A percentile compares a stretch with the other conserved stretches of the same genome.
phyloP scores from a whole-genome alignment of 2,888 invertebrate genomes.

The Pyralis farinalis region DNA sequence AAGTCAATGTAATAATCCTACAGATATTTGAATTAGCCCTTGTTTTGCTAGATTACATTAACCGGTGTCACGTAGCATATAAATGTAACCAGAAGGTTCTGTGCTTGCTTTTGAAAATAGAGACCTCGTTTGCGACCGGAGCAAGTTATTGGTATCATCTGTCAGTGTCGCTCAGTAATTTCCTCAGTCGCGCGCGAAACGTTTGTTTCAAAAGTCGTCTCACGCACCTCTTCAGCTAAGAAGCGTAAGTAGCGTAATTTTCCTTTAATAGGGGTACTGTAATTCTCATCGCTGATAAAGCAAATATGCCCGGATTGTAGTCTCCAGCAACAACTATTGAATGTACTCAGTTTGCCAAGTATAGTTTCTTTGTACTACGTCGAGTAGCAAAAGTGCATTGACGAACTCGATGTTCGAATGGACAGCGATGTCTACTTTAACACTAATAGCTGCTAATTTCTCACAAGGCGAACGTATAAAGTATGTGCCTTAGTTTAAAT shows the following conservation, averaged over 20 bases:
- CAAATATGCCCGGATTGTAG: neutral
- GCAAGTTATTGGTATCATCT: conserved; percentile 69
- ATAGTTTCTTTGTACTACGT: too few relatives aligned
- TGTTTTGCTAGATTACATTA: too few relatives aligned
- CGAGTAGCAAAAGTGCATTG: too few relatives aligned
- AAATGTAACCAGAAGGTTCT: conserved; percentile 17
- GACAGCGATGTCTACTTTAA: too few relatives aligned
- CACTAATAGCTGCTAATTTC: too few relatives aligned
- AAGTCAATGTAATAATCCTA: too few relatives aligned
- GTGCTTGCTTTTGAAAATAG: conserved; percentile 45
- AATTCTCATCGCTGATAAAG: neutral
- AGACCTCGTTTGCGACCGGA: conserved; percentile 47
- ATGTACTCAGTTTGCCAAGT: too few relatives aligned
- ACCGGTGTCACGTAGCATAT: too few relatives aligned
- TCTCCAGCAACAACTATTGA: neutral
- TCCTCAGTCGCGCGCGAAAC: conserved; percentile 55
- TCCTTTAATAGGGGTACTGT: neutral
- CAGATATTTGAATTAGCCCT: too few relatives aligned
- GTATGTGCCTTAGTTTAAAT: too few relatives aligned
- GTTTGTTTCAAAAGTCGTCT: conserved; percentile 64
- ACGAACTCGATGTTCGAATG: too few relatives aligned
- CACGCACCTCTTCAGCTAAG: conserved; percentile 27
- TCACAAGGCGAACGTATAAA: too few relatives aligned
- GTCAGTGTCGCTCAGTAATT: conserved; percentile 71
- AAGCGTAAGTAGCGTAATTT: neutral